A percentile compares a stretch with the other conserved stretches of the same genome.
Evolutionary conservation across 2,113 vertebrate species (phyloP).

Genomic region (Eulemur macaco): DNA sequence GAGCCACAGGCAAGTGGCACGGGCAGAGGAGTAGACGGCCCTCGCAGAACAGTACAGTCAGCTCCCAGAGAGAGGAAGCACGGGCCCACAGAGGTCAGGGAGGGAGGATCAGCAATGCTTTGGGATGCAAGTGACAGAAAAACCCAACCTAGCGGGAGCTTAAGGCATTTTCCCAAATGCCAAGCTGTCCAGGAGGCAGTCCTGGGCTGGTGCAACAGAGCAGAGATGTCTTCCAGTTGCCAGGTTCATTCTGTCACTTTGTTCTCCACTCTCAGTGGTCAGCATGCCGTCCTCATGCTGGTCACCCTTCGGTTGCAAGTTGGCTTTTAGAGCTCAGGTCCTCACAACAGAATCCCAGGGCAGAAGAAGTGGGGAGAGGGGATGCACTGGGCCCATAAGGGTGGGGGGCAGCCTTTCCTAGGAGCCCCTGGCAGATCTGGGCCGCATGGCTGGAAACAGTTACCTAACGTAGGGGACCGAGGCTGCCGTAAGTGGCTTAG

Average conservation of each 20-base stretch:
- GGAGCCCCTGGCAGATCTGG: neutral
- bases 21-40: neutral
- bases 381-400: neutral
- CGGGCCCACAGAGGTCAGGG: neutral
- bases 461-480: neutral
- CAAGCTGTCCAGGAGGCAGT: neutral
- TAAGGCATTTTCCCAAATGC: neutral
- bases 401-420: neutral
- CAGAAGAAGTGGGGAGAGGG: neutral
- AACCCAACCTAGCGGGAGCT: neutral
- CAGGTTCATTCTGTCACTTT: neutral
- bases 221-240: neutral
- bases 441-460: neutral
- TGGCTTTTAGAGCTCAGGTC: neutral
- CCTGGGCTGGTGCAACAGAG: neutral
- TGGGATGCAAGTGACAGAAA: neutral
- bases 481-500: neutral
- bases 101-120: neutral
- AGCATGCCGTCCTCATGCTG: neutral
- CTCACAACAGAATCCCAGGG: neutral
- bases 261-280: neutral
- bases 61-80: neutral
- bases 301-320: neutral
- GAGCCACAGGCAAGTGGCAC: neutral
- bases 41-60: accelerated